Evolutionary conservation across 2,888 invertebrate genomes (phyloP).

Genomic region (Antitype chi): DNA sequence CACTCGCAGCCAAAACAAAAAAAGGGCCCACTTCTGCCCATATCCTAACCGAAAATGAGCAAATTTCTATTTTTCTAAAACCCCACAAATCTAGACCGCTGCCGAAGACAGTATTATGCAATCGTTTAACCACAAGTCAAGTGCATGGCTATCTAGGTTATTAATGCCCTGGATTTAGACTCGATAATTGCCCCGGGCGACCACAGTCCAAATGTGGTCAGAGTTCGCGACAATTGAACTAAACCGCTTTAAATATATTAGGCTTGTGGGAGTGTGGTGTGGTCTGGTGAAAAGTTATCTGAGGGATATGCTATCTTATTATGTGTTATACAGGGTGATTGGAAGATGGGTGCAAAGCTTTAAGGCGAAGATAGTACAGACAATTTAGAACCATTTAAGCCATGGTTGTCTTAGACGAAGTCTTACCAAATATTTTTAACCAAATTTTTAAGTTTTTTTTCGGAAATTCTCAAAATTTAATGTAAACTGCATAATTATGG

Average conservation of each 20-base stretch:
- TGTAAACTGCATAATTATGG: too few relatives aligned
- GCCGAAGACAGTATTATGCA: constrained; percentile 71
- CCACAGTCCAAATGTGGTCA: constrained; percentile 69
- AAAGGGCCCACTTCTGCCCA: rapidly evolving
- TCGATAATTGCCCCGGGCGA: constrained; percentile 76
- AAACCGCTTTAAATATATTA: constrained; percentile 56
- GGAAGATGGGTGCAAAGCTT: too few relatives aligned
- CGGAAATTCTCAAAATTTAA: too few relatives aligned
- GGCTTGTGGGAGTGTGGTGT: constrained; percentile 26
- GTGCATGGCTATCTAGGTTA: constrained; percentile 77
- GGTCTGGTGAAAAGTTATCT: constrained; percentile 15
- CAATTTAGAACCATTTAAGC: too few relatives aligned
- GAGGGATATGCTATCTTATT: background rate
- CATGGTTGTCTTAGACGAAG: too few relatives aligned
- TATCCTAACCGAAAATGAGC: background rate
- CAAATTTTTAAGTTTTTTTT: too few relatives aligned
- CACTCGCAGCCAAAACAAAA: background rate
- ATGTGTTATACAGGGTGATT: background rate
- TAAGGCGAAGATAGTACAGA: too few relatives aligned
- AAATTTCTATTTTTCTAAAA: constrained; percentile 46
- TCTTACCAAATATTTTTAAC: too few relatives aligned
- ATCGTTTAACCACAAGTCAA: constrained; percentile 73
- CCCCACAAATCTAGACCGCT: constrained; percentile 45
- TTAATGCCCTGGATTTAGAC: constrained; percentile 75
- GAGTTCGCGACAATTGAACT: constrained; percentile 68